Conservation (phyloP, 2,113 vertebrate genomes). For the Bagarius yarrelli region DNA sequence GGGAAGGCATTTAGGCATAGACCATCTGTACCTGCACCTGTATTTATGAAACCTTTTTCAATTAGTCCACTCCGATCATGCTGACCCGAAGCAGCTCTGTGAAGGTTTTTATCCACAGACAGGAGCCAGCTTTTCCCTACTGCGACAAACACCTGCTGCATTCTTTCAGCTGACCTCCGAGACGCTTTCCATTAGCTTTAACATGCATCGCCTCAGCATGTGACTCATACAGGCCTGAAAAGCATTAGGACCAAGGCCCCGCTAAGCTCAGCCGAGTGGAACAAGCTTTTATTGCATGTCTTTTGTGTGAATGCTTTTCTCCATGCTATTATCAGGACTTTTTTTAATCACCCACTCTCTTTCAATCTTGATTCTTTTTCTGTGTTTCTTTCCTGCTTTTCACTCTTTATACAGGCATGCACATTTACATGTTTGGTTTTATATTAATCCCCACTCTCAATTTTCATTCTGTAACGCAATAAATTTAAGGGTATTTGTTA, state of each 20-base stretch:
- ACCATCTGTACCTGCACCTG: not conserved
- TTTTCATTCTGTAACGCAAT: not conserved
- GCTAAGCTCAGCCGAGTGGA: conserved; percentile 24
- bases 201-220: conserved; percentile 22
- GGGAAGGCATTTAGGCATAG: not conserved
- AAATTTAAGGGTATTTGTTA: not conserved
- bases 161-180: conserved; percentile 43
- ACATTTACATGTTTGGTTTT: not conserved
- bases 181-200: conserved; percentile 37
- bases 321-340: not conserved
- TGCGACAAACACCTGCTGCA: conserved; percentile 11
- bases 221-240: conserved; percentile 18
- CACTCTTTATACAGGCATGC: not conserved
- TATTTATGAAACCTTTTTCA: conserved; percentile 31
- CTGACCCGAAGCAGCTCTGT: conserved; percentile 22
- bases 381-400: too few relatives aligned
- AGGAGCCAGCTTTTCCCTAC: not conserved
- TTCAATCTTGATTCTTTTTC: not conserved
- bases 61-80: conserved; percentile 20
- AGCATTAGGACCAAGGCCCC: conserved; percentile 2
- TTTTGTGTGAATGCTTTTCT: conserved; percentile 15
- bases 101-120: conserved; percentile 7
- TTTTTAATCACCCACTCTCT: not conserved
- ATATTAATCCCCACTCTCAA: not conserved
- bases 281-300: conserved; percentile 26